phyloP scores from a whole-genome alignment of 2,888 invertebrate species.

The Cheilosia impressa region DNA sequence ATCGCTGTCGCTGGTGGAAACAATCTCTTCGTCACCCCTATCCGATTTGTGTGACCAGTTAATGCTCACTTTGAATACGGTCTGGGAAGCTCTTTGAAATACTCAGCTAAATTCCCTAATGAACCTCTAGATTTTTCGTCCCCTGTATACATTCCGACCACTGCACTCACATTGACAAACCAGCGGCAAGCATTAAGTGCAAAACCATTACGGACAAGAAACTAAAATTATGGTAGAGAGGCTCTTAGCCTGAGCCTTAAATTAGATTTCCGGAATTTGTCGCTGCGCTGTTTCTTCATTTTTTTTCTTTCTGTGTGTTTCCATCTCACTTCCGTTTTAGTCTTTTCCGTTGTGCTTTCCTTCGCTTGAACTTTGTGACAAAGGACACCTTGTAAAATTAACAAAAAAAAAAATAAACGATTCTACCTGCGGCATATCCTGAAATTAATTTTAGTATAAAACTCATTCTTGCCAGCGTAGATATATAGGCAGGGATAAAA shows the following conservation, averaged over 20 bases:
- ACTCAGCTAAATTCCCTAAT: slow-evolving; percentile 58
- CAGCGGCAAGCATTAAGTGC: slow-evolving; percentile 54
- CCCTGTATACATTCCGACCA: not conserved
- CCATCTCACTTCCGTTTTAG: slow-evolving; percentile 31
- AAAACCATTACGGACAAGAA: slow-evolving; percentile 70
- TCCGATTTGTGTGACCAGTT: slow-evolving; percentile 20
- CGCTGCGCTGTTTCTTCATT: slow-evolving; percentile 29
- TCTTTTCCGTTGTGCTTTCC: slow-evolving; percentile 40
- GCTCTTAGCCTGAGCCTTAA: slow-evolving; percentile 76
- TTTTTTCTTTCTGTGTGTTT: not conserved
- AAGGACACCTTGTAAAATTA: slow-evolving; percentile 35
- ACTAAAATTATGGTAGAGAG: slow-evolving; percentile 75
- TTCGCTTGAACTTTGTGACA: slow-evolving; percentile 52
- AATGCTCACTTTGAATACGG: slow-evolving; percentile 24
- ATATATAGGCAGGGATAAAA: slow-evolving; percentile 35
- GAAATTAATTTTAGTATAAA: slow-evolving; percentile 64
- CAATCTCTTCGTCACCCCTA: not conserved
- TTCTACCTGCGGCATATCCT: slow-evolving; percentile 67
- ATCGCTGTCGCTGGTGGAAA: not conserved
- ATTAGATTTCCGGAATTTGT: slow-evolving; percentile 76
- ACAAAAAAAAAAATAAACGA: not conserved
- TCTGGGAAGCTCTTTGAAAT: slow-evolving; percentile 20
- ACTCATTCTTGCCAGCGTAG: slow-evolving; percentile 49
- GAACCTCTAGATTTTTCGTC: slow-evolving; percentile 26
- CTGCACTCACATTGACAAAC: not conserved